Evolutionary conservation across 2,888 invertebrate species (phyloP), one percentile per base, ranked within the genome.

Genomic region (Aporophyla nigra): DNA sequence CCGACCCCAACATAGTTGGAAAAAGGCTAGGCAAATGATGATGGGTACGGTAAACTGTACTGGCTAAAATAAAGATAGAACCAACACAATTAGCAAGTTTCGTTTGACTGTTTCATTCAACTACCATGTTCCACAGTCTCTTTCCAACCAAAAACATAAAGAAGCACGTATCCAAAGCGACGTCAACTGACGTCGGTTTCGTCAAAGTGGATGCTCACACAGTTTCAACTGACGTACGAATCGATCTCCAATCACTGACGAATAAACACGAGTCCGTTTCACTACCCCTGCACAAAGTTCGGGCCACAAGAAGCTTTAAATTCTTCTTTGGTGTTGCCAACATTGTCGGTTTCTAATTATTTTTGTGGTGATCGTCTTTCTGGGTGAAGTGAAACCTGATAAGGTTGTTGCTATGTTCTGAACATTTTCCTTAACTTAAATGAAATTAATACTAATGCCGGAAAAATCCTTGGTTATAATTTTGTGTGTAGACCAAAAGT

Each of bases 221-320:
- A 68, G 51, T 71, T 71, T 74, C 62, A 74, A 76, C 72, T 76
- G 70, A 73, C 56, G 63, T 49, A 71, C n/a, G n/a, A n/a, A n/a
- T 65, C 68, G 43, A 56, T 73, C 58, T 66, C 77, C 82, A 83
- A 85, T 82, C 77, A 77, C 70, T 59, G 33, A 40, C n/a, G 27
- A 56, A 59, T 40, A 76, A 70, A 76, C 56, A 53, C 16, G 61
- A 66, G 16, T 54, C 40, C 21, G 59, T 76, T 63, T 84, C 21
- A 72, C 33, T 76, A 54, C 16, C 51, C 24, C 21, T 43, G 14
- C 49, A 24, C 71, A 53, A 33, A 56, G 58, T 80, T 16, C 7
- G 40, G 27, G 33, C 4, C 19, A 43, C 27, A 43, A 7, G n/a
- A 27, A 78, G 46, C 16, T 78, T 33, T 21, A 33, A 58, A 78